Conservation (phyloP, 2,888 invertebrate species). For the Cheilosia urbana region DNA sequence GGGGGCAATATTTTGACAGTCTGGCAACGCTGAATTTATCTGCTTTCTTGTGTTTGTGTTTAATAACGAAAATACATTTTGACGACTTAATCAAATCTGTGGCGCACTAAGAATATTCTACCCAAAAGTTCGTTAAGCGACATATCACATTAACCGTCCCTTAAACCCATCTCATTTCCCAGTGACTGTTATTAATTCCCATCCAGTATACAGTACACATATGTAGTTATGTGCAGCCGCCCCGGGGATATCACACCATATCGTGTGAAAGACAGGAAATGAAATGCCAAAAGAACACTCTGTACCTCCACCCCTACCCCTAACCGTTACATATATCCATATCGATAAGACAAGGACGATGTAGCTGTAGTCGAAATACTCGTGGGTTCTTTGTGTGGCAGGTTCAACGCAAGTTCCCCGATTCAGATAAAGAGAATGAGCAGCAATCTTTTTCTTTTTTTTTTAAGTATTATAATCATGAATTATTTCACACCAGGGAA, state of each 20-base stretch:
- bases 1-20: too few relatives aligned
- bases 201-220: slow-evolving; percentile 7
- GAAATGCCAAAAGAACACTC: slow-evolving; percentile 19
- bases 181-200: slow-evolving; percentile 44
- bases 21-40: too few relatives aligned
- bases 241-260: slow-evolving; percentile 26
- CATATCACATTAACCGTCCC: background rate
- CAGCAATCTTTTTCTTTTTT: slow-evolving; percentile 51
- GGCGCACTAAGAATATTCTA: slow-evolving; percentile 14
- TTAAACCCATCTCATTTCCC: slow-evolving; percentile 15
- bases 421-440: slow-evolving; percentile 49
- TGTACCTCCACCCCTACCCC: background rate
- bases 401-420: slow-evolving; percentile 17
- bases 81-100: slow-evolving; percentile 34
- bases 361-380: slow-evolving; percentile 1
- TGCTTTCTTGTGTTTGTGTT: too few relatives aligned
- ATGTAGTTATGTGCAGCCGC: slow-evolving; percentile 27
- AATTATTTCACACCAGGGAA: slow-evolving; percentile 65
- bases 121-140: too few relatives aligned
- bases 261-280: slow-evolving; percentile 49
- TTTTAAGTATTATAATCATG: slow-evolving; percentile 64
- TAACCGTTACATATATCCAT: background rate
- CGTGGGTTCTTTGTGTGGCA: background rate
- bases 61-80: slow-evolving; percentile 51
- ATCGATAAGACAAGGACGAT: background rate